These are phyloP conservation scores for Campoletis sonorensis DNA, from an alignment of 1,140 invertebrate genomes.

Conservation along the genomic window DNA sequence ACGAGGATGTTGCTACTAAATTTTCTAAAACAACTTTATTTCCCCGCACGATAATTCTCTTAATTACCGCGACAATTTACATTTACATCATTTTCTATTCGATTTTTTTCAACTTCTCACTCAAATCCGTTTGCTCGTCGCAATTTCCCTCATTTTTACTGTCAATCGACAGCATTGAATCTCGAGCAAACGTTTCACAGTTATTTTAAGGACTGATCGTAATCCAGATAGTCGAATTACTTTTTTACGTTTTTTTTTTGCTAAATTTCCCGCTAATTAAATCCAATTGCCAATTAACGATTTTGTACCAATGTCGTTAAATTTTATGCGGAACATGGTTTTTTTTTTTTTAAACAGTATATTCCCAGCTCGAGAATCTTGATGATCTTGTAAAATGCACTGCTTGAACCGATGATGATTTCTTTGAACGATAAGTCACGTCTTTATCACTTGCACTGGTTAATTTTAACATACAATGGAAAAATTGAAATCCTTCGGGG, in stretches of 20 bases:
- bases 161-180: not conserved
- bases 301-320: not conserved
- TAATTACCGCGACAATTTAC: too few species aligned
- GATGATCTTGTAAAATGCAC: not conserved
- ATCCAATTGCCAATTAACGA: too few species aligned
- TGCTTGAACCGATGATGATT: slow-evolving; percentile 9
- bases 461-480: slow-evolving; percentile 31
- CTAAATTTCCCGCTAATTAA: too few species aligned
- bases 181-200: too few species aligned
- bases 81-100: too few species aligned
- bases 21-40: not conserved
- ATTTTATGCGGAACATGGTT: not conserved
- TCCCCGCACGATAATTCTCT: not conserved
- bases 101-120: too few species aligned
- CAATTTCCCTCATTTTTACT: not conserved
- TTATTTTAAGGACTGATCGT: too few species aligned
- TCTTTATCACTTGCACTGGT: not conserved
- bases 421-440: not conserved
- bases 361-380: not conserved
- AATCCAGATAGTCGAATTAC: too few species aligned
- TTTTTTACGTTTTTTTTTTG: too few species aligned
- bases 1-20: too few species aligned
- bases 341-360: not conserved
- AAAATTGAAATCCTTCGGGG: not conserved
- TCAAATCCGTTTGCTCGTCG: too few species aligned